Percentiles rank a stretch among this genome's conserved stretches.
Conservation (phyloP, 53 echinoderm and acorn worm species). For the Antedon mediterranea region DNA sequence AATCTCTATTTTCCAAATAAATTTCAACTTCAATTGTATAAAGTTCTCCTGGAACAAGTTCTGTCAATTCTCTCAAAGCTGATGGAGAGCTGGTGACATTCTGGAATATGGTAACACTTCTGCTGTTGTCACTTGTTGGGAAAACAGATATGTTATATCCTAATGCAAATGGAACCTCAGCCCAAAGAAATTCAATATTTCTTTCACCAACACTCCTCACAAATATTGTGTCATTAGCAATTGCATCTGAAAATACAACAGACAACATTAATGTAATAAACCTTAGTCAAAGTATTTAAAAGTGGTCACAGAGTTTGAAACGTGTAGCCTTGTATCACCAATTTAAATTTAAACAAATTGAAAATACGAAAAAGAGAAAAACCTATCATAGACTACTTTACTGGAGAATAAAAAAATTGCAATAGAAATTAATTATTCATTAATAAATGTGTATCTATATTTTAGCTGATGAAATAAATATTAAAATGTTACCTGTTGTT, state of each 20-base stretch:
- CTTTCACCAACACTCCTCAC: neutral
- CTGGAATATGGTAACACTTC: neutral
- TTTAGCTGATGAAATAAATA: no score
- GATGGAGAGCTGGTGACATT: neutral
- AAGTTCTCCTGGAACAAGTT: neutral
- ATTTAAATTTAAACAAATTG: no score
- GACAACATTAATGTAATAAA: no score
- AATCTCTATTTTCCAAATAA: neutral
- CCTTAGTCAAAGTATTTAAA: no score
- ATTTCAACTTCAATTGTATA: neutral
- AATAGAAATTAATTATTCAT: no score
- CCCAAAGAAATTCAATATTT: neutral
- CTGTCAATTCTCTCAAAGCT: neutral
- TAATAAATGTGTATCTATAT: no score
- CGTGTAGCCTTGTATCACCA: no score
- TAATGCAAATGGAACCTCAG: neutral
- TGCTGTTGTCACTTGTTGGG: neutral
- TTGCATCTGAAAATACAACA: neutral
- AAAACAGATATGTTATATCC: neutral
- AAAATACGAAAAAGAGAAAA: no score
- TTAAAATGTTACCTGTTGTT: no score
- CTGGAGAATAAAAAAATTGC: no score
- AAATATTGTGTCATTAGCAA: neutral
- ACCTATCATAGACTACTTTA: no score
- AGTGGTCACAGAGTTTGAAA: no score